Evolutionary conservation across 2,888 invertebrate genomes (phyloP), one percentile per base, ranked within the genome.

Genomic region (Microctonus hyperodae): DNA sequence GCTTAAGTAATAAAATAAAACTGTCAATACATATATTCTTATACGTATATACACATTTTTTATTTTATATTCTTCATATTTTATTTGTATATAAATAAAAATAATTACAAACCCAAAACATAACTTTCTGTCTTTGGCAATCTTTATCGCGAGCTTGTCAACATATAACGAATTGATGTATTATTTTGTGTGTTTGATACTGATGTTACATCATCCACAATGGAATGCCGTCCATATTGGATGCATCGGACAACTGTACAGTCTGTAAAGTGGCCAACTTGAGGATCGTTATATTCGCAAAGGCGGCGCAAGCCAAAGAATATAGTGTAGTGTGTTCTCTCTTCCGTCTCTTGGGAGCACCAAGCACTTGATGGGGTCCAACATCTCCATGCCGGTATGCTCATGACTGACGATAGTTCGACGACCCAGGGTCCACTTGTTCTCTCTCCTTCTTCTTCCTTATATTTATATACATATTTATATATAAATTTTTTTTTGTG

Each of bases 341-440:
- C 23, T 59, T 40, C 13, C 62, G 69, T 68, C 56, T 67, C 70
- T 66, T 66, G 64, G 67, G 68, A 67, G 73, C 31, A 55, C 55
- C 28, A 55, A 28, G 55, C 31, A 31, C 31, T 28, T 55, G 20
- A 28, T 51, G 25, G 48, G 51, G 51, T 51, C 51, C 51, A 51
- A 51, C 51, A 51, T 51, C n/a, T n/a, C 11, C 23, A 51, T 23
- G 7, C 13, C n/a, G n/a, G 40, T n/a, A n/a, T 73, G 73, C n/a
- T 40, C 40, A 40, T 40, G n/a, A 5, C 40, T n/a, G 40, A 44
- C 44, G 16, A 74, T 77, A 75, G 81, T 80, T 81, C 80, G 77
- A 79, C 73, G 81, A 81, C 79, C 78, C 70, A 73, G 70, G 64
- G 65, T 72, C 75, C 75, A 76, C 78, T 44, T 16, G 16, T 5